Evolutionary conservation across 2,888 invertebrate species (phyloP), one percentile per base, ranked within the genome.

Genomic region (Apodemia mormo): DNA sequence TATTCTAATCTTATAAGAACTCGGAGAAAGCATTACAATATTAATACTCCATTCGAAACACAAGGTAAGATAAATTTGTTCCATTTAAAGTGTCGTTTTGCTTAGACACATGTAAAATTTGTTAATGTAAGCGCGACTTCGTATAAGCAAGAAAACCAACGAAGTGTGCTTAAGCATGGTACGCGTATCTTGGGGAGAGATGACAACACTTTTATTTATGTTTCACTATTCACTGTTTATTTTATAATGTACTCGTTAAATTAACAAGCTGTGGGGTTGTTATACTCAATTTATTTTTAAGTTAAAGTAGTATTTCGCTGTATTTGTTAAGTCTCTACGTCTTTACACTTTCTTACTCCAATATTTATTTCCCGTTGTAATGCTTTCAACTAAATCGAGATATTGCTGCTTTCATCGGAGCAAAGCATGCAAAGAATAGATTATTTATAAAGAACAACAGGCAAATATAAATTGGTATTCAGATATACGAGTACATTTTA

Each of bases 231-330:
- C 70, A 69, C 70, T 30, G 37, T 64, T 64, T 79, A 74, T 75
- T 77, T 76, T 75, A 77, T 77, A 79, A 77, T 76, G 74, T 73
- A 75, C 76, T 69, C 73, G 77, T 78, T 76, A 78, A 76, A 77
- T 76, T 79, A 79, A 77, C 76, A 78, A 76, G 71, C 74, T 73
- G 70, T 65, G 56, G 68, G 40, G 65, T 64, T 69, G 71, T 70
- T 71, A 65, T 70, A 70, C 68, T 73, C 71, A 33, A 37, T 67
- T 40, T 54, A 40, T 56, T 52, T 64, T 68, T 22, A 52, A 65
- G 49, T 29, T 45, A 37, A 37, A 14, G 61, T 9, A 52, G 30
- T 52, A 49, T 14, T 68, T 10, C n/a, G n/a, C 45, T 65, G 14
- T 64, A 68, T 49, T 49, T 33, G 33, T 68, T 68, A 65, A 68